Base-by-base conservation (phyloP, 2,113 vertebrate species). In the Amphiprion percula region DNA sequence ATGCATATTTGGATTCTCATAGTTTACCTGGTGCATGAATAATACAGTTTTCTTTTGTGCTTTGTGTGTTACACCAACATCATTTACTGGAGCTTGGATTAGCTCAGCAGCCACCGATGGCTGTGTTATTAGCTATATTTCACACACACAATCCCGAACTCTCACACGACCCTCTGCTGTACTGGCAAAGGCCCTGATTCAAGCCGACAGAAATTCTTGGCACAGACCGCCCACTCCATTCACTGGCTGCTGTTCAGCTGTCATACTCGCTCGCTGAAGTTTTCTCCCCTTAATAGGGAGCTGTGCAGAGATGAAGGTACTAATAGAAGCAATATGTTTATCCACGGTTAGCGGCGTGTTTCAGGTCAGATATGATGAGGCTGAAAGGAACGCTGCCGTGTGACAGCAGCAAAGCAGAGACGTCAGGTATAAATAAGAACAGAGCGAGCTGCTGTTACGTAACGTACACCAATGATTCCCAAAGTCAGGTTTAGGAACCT, bases 211-310 rank as follows among this genome's bases (percentile, higher is more conserved):
- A 83, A 68, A 78, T 85, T 91, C 89, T 81, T 87, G 86, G 87
- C 90, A 80, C 82, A 70, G 80, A 58, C 83, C 80, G 63, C 83
- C 86, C 87, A 71, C 81, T 88, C 83, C 69, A 76, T 87, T 91
- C 86, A 82, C 84, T 86, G 89, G 85, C 89, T 83, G 90, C 87
- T 62, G 83, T 80, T 88, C 77, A 82, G 86, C 83, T 84, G 86
- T 88, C 83, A 83, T 68, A 81, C 83, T 79, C 71, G 2, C 76
- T 82, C 10, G 61, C 75, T 61, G 8, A 85, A 78, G 63, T 74
- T 87, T 75, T 69, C 73, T 64, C 74, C 58, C 65, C 30, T 61
- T 85, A 80, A 84, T 55, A 50, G 41, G 58, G 26, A 8, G 54
- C 70, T 23, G 62, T 28, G 74, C 50, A 7, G 58, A 74, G 69